These are phyloP conservation scores for Drosophila hydei DNA, from an alignment of 1,140 invertebrate species.

Conservation along the genomic window DNA sequence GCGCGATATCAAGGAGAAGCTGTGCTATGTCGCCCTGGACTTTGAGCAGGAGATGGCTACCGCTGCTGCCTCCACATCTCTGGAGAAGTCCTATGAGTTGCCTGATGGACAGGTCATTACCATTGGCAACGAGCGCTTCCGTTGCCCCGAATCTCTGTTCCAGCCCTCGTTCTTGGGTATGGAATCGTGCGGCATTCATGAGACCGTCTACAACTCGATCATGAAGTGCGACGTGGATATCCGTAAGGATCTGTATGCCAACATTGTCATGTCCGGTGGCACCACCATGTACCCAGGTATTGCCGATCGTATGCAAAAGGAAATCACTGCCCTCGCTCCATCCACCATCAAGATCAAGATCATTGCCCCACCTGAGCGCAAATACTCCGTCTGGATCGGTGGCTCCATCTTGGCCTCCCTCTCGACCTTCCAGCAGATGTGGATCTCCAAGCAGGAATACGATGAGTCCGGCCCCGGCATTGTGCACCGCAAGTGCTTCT, in stretches of 20 bases:
- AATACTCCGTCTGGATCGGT: conserved; percentile 97
- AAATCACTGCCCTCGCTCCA: conserved; percentile 94
- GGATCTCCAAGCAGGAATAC: conserved; percentile 98
- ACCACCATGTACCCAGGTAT: conserved; percentile 98
- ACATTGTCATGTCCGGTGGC: conserved; percentile 97
- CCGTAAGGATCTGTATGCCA: conserved; percentile 97
- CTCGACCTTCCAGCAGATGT: conserved; percentile 96
- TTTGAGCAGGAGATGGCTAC: conserved; percentile 98
- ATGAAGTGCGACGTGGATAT: conserved; percentile 98
- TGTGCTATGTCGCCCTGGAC: conserved; percentile 95
- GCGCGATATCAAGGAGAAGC: conserved; percentile 97
- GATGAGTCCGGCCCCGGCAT: conserved; percentile 97
- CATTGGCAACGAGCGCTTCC: conserved; percentile 98
- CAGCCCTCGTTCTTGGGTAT: conserved; percentile 97
- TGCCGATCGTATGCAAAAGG: conserved; percentile 95
- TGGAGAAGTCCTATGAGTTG: conserved; percentile 97
- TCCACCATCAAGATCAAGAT: conserved; percentile 98
- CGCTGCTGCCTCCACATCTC: conserved; percentile 94
- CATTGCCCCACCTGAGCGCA: conserved; percentile 96
- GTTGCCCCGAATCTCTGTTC: conserved; percentile 98
- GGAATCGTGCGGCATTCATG: conserved; percentile 97
- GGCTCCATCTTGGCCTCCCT: conserved; percentile 93
- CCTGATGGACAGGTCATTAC: conserved; percentile 98
- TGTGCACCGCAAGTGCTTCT: conserved; percentile 98
- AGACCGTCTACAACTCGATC: conserved; percentile 98